Conservation (phyloP, 2,888 invertebrate genomes). For the Andrena bicolor region DNA sequence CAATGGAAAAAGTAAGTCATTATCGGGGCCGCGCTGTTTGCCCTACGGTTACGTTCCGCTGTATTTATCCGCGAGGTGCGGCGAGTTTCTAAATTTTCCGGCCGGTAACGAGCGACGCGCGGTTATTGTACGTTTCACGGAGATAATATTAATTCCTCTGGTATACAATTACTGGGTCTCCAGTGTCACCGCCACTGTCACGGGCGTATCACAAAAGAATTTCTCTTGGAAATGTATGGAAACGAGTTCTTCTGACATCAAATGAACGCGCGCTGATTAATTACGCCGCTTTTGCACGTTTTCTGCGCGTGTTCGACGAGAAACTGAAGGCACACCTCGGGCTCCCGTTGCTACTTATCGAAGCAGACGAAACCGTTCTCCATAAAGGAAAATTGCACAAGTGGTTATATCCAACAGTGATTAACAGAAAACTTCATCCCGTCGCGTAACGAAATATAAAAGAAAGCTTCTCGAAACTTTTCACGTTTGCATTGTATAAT, state of each 20-base stretch:
- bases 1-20: constrained; percentile 49
- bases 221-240: not conserved
- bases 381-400: no score
- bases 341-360: no score
- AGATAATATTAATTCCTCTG: constrained; percentile 66
- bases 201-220: not conserved
- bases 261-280: constrained; percentile 16
- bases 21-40: constrained; percentile 50
- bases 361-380: no score
- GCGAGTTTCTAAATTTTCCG: constrained; percentile 68
- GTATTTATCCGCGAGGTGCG: constrained; percentile 35
- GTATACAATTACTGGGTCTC: constrained; percentile 58
- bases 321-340: no score
- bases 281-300: not conserved
- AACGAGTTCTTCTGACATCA: constrained; percentile 13
- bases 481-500: no score
- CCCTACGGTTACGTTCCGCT: constrained; percentile 18
- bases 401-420: no score
- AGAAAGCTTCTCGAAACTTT: no score
- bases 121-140: constrained; percentile 51
- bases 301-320: no score
- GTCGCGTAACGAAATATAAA: no score
- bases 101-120: constrained; percentile 61
- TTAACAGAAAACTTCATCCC: no score
- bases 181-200: constrained; percentile 29